A percentile compares a stretch with the other conserved stretches of the same genome.
phyloP scores from a whole-genome alignment of 2,888 invertebrate species.

The Idaea straminata region DNA sequence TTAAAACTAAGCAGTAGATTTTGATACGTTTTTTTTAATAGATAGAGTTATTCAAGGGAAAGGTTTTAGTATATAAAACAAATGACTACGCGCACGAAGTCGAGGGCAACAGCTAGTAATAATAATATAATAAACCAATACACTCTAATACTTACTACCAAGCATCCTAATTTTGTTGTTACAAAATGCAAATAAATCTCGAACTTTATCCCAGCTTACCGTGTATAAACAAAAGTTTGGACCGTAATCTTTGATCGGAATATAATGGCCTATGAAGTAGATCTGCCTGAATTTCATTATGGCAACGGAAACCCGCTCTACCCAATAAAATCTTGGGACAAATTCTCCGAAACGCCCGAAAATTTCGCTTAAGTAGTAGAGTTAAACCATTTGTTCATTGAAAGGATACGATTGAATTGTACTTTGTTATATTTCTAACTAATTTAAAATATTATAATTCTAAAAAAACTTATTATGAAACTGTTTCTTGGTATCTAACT shows the following conservation, averaged over 20 bases:
- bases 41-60: too few species aligned
- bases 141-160: too few species aligned
- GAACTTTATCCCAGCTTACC: constrained; percentile 1
- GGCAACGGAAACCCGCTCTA: constrained; percentile 1
- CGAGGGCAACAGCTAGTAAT: too few species aligned
- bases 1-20: too few species aligned
- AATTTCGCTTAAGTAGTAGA: neutral
- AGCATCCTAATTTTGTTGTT: neutral
- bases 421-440: neutral
- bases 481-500: neutral
- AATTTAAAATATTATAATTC: neutral
- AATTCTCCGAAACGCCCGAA: neutral
- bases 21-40: too few species aligned
- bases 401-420: neutral
- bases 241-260: constrained; percentile 31
- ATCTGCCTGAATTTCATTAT: constrained; percentile 55
- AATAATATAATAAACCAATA: too few species aligned
- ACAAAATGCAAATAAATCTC: neutral
- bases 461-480: neutral
- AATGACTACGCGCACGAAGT: too few species aligned
- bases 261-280: constrained; percentile 54
- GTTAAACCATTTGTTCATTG: constrained; percentile 11
- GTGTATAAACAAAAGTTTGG: constrained; percentile 3
- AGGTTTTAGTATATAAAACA: too few species aligned
- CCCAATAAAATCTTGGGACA: neutral